Conservation (phyloP, 2,113 vertebrate genomes). For the Panthera uncia region DNA sequence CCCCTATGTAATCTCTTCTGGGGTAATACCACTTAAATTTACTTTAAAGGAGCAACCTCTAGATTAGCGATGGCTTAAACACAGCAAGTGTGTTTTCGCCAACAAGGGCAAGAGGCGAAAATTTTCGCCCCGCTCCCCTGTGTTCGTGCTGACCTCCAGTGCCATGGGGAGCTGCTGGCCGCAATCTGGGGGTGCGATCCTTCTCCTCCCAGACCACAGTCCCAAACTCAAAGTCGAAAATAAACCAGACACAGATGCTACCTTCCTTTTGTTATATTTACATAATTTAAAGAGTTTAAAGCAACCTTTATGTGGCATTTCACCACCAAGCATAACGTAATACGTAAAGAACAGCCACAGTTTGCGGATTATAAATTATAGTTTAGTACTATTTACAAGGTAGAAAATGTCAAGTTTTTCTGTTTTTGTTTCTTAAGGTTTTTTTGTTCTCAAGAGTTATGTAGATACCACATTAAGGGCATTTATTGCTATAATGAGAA, state of each 20-base stretch:
- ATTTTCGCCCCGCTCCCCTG: too few relatives aligned
- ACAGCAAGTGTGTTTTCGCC: neutral
- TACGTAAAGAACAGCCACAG: neutral
- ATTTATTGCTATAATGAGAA: neutral
- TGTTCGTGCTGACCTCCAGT: accelerated
- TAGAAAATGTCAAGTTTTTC: neutral
- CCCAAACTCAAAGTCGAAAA: neutral
- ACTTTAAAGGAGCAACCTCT: neutral
- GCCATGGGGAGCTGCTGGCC: neutral
- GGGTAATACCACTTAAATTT: neutral
- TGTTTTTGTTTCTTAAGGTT: neutral
- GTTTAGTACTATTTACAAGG: neutral
- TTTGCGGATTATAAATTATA: neutral
- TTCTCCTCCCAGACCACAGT: neutral
- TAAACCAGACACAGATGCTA: neutral
- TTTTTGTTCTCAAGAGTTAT: neutral
- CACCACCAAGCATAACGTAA: neutral
- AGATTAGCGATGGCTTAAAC: neutral
- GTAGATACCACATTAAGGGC: neutral
- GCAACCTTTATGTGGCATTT: neutral
- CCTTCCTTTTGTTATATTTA: neutral
- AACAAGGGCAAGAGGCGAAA: neutral
- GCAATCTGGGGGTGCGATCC: neutral
- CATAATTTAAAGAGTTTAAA: neutral
- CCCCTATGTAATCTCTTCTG: neutral